A percentile compares a stretch with the other conserved stretches of the same genome.
Conservation (phyloP, 2,888 invertebrate genomes). For the Polylopha cassiicola region DNA sequence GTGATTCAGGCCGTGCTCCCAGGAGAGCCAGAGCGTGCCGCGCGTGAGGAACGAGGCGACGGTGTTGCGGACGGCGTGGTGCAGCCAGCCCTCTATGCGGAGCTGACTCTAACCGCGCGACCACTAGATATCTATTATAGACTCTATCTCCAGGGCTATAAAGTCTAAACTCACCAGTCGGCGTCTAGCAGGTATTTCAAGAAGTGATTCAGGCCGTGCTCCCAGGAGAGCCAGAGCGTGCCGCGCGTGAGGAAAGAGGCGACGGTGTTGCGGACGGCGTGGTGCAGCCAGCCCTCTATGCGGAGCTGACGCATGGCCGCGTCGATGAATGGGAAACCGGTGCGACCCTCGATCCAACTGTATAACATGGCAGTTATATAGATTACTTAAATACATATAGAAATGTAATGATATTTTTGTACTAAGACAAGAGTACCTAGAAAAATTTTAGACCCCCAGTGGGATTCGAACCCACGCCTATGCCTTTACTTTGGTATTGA, state of each 20-base stretch:
- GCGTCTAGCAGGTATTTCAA: conserved; percentile 83
- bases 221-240: conserved; percentile 86
- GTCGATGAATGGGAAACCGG: conserved; percentile 85
- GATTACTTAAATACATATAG: neutral
- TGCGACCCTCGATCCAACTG: conserved; percentile 79
- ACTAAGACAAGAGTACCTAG: too few species aligned
- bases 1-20: conserved; percentile 83
- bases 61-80: conserved; percentile 77
- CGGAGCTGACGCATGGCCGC: conserved; percentile 84
- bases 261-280: conserved; percentile 83
- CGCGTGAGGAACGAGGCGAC: conserved; percentile 78
- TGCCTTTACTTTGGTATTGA: too few species aligned
- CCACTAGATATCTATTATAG: too few species aligned
- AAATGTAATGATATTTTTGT: neutral
- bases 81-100: conserved; percentile 78
- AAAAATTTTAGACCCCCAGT: too few species aligned
- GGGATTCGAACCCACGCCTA: too few species aligned
- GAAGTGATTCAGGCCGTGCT: conserved; percentile 81
- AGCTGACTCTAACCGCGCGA: too few species aligned
- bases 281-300: conserved; percentile 85
- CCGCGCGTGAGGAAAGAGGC: conserved; percentile 85
- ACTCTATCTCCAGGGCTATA: neutral
- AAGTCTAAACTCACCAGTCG: conserved; percentile 73
- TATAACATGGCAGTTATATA: neutral
- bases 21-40: conserved; percentile 84